phyloP scores from a whole-genome alignment of 2,113 vertebrate species.

The Noctilio leporinus region DNA sequence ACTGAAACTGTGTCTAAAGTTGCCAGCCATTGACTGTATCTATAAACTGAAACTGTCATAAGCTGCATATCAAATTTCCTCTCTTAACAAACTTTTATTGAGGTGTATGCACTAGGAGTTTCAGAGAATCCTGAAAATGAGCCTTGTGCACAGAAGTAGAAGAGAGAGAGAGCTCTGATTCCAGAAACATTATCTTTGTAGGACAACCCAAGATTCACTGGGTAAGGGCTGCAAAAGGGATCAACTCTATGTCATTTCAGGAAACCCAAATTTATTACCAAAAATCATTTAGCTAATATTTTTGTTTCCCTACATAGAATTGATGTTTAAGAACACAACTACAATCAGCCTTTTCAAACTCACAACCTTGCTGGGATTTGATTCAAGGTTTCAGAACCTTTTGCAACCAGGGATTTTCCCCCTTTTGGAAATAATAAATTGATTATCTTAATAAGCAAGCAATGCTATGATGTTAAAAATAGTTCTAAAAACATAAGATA shows the following conservation, averaged over 20 bases:
- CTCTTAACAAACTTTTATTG: not conserved
- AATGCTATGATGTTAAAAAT: not conserved
- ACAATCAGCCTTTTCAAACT: conserved; percentile 69
- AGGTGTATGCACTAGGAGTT: not conserved
- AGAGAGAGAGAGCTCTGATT: not conserved
- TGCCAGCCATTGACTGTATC: not conserved
- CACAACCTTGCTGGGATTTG: conserved; percentile 40
- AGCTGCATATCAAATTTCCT: not conserved
- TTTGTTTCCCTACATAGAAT: conserved; percentile 3
- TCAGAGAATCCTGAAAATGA: not conserved
- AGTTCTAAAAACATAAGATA: conserved; percentile 24
- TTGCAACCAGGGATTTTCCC: not conserved
- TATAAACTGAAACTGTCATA: not conserved
- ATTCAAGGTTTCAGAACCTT: conserved; percentile 32
- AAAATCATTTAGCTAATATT: conserved; percentile 32
- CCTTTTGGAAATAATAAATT: conserved; percentile 32
- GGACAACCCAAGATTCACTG: not conserved
- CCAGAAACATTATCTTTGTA: not conserved
- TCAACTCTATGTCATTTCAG: conserved; percentile 5
- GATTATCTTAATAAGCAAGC: not conserved
- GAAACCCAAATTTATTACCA: conserved; percentile 46
- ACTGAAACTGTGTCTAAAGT: not conserved
- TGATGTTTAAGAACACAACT: conserved; percentile 64
- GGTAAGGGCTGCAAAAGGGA: not conserved
- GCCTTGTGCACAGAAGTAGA: not conserved